Conservation (phyloP, 1,140 invertebrate genomes). For the Bombus sibiricus region DNA sequence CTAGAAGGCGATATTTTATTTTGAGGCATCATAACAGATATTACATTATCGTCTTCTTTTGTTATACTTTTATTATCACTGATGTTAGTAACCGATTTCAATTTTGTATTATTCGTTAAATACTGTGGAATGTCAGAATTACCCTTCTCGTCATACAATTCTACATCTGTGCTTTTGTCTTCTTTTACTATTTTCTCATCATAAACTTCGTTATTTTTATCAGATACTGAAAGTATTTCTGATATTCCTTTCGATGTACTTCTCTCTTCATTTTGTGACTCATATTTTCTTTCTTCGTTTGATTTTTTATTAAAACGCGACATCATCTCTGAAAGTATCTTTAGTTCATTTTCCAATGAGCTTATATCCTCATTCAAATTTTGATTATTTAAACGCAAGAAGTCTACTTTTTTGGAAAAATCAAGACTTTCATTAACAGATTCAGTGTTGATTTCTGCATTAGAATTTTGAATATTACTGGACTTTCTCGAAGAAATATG, state of each 20-base stretch:
- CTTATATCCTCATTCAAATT: conserved; percentile 79
- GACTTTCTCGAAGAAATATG: conserved; percentile 36
- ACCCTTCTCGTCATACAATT: neutral
- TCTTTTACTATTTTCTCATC: conserved; percentile 8
- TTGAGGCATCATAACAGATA: conserved; percentile 61
- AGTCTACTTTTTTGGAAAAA: conserved; percentile 72
- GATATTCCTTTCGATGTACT: conserved; percentile 75
- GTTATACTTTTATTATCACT: conserved; percentile 27
- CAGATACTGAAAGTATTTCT: conserved; percentile 69
- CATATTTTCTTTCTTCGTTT: conserved; percentile 64
- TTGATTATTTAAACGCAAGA: conserved; percentile 76
- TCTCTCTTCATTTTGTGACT: conserved; percentile 52
- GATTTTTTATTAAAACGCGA: conserved; percentile 76
- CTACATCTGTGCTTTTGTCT: neutral
- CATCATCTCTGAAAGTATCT: conserved; percentile 79
- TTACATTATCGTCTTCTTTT: conserved; percentile 54
- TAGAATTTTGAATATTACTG: neutral
- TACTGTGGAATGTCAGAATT: conserved; percentile 6
- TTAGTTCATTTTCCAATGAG: conserved; percentile 78
- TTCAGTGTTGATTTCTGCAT: conserved; percentile 16
- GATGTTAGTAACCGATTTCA: conserved; percentile 13
- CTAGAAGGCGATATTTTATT: conserved; percentile 42
- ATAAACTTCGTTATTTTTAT: conserved; percentile 42
- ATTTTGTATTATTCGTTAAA: conserved; percentile 27
- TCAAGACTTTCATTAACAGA: conserved; percentile 23